Conservation (phyloP, 2,797 vertebrate species). For the Ctenosaura bakeri region DNA sequence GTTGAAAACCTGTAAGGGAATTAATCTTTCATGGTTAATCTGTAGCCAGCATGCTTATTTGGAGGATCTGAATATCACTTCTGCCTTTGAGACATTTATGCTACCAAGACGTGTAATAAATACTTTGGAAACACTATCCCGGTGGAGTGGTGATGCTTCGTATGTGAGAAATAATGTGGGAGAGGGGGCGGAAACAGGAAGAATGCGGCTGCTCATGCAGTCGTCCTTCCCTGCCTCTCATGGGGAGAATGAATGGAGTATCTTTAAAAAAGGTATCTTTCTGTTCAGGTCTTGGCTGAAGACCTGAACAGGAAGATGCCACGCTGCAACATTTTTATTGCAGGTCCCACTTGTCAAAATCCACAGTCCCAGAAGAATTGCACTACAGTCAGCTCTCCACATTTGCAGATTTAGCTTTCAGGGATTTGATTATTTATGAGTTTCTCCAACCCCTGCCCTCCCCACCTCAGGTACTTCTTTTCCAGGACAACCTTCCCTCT, state of each 20-base stretch:
- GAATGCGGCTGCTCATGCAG: not conserved
- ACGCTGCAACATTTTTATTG: not conserved
- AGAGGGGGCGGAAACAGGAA: not conserved
- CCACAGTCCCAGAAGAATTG: not conserved
- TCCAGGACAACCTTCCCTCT: too few relatives aligned
- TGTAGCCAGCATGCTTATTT: not conserved
- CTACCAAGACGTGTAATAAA: fast-evolving
- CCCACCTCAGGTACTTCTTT: too few relatives aligned
- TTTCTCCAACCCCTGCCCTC: too few relatives aligned
- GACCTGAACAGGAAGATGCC: not conserved
- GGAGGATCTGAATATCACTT: not conserved
- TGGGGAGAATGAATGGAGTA: not conserved
- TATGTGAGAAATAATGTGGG: not conserved
- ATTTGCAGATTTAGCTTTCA: too few relatives aligned
- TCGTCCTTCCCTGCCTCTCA: not conserved
- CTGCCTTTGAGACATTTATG: not conserved
- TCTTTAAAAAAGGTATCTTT: not conserved
- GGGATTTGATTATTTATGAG: too few relatives aligned
- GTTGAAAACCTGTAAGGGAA: conserved; percentile 11
- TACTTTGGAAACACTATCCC: not conserved
- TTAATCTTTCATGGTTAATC: conserved; percentile 8
- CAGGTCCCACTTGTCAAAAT: not conserved
- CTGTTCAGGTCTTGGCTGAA: not conserved
- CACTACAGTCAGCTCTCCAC: not conserved
- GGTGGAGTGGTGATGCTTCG: not conserved